Evolutionary conservation across 2,797 vertebrate genomes (phyloP).

Genomic region (Calcarius lapponicus): DNA sequence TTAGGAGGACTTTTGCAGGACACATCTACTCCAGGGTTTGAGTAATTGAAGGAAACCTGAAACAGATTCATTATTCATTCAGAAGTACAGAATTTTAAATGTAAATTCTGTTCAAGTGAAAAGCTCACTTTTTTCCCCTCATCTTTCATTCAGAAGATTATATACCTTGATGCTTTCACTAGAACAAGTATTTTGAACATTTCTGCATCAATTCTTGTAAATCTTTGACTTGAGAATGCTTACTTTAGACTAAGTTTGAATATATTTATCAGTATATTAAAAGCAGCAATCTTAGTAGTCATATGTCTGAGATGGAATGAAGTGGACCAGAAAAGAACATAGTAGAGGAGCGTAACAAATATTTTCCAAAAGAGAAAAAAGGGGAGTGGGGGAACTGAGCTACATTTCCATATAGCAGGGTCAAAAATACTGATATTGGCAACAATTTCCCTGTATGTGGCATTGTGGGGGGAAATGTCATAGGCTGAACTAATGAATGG

Average conservation of each 20-base stretch:
- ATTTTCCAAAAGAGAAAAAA: neutral
- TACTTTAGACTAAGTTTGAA: neutral
- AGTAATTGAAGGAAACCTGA: neutral
- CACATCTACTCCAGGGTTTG: neutral
- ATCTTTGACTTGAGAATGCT: neutral
- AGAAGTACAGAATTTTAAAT: neutral
- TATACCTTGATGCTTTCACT: neutral
- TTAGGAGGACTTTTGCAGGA: neutral
- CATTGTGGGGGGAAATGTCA: neutral
- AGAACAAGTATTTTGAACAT: neutral
- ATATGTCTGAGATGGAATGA: neutral
- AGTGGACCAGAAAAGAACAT: neutral
- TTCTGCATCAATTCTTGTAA: neutral
- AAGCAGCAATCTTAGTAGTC: neutral
- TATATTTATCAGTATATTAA: neutral
- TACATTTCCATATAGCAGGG: neutral
- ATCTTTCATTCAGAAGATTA: neutral
- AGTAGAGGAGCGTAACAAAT: neutral
- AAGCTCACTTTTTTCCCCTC: neutral
- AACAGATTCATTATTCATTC: neutral
- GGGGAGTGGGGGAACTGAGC: fast-evolving
- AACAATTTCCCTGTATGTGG: neutral
- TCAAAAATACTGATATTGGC: neutral
- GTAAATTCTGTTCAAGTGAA: neutral
- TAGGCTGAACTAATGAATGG: neutral